Evolutionary conservation across 1,140 invertebrate species (phyloP), one percentile per base, ranked within the genome.

Genomic region (Hylyphantes graminicola): DNA sequence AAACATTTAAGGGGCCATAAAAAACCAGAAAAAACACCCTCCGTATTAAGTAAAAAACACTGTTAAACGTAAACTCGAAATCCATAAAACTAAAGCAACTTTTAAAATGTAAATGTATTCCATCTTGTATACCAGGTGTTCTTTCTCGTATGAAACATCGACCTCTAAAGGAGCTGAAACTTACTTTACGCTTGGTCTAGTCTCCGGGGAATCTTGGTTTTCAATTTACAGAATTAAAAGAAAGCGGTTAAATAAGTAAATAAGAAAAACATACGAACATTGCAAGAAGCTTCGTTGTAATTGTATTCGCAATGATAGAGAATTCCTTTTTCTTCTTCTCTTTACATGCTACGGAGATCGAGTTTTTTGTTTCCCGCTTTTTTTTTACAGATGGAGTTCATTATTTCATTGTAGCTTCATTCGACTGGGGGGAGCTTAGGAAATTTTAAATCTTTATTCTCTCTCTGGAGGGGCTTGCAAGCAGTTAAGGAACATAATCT

Each of bases 161-260:
- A 80, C 68, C 73, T 73, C 51, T 73, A 63, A 53, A 48, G 57
- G 17, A 59, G 19, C 67, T 73, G 77, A 68, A 80, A 70, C 54
- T 13, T 54, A 80, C 64, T 68, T 80, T 70, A 6, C 65, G n/a
- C 77, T 55, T 51, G n/a, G 53, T 19, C 4, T 8, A 7, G 63
- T 79, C 76, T n/a, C 67, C 11, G 12, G 65, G 19, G 77, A 64
- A 59, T 48, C 73, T 63, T 70, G 67, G 57, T 73, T 81, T 81
- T 81, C 68, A 81, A 73, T 81, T 81, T 81, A 53, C 13, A 73
- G 79, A 81, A 81, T 81, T 81, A 73, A 73, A 81, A 81, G 79
- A 72, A 81, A 59, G n/a, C 54, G 65, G 68, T 81, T 81, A 81
- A 81, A 73, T 73, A 81, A 81, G 79, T 73, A 81, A 73, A 70